Evolutionary conservation across 1,140 invertebrate species (phyloP).

Genomic region (Lucilia cuprina): DNA sequence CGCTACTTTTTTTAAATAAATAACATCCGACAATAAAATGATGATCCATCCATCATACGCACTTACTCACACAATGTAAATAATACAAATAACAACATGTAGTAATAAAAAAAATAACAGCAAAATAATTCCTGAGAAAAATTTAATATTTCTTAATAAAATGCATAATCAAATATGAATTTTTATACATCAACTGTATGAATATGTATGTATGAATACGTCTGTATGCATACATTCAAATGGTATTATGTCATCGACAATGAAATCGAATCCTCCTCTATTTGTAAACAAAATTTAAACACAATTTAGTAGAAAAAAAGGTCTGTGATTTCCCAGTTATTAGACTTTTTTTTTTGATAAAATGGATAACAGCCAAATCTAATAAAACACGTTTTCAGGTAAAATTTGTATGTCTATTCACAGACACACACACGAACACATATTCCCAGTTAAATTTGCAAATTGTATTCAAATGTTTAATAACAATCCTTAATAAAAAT

Average conservation of each 20-base stretch:
- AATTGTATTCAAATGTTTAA: slow-evolving; percentile 4
- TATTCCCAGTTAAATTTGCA: not conserved
- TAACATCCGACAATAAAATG: too few relatives aligned
- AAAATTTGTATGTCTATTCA: not conserved
- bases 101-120: not conserved
- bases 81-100: not conserved
- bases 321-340: not conserved
- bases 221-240: not conserved
- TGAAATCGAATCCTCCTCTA: not conserved
- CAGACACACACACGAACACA: too few relatives aligned
- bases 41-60: too few relatives aligned
- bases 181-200: too few relatives aligned
- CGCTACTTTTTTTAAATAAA: too few relatives aligned
- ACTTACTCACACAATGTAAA: not conserved
- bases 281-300: not conserved
- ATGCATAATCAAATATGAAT: not conserved
- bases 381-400: not conserved
- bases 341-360: not conserved
- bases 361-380: not conserved
- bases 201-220: not conserved
- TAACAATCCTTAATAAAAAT: not conserved
- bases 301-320: not conserved
- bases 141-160: not conserved
- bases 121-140: not conserved
- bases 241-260: not conserved